phyloP scores from a whole-genome alignment of 2,113 vertebrate genomes.

The Anoplopoma fimbria region DNA sequence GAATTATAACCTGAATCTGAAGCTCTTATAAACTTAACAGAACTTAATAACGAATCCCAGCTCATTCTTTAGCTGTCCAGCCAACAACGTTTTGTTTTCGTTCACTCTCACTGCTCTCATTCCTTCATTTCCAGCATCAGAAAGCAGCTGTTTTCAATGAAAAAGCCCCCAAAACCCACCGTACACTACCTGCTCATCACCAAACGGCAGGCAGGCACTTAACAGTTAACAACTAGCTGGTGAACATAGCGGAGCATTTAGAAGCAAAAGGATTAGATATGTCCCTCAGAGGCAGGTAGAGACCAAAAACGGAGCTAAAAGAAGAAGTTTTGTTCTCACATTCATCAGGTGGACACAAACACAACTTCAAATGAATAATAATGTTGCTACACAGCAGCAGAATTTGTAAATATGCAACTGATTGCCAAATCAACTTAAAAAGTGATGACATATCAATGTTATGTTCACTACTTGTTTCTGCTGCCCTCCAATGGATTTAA shows the following conservation, averaged over 20 bases:
- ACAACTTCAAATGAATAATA: not conserved
- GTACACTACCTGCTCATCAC: not conserved
- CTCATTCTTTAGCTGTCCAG: not conserved
- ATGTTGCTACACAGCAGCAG: not conserved
- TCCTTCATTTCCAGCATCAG: not conserved
- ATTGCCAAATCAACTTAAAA: not conserved
- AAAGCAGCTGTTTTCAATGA: not conserved
- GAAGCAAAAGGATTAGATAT: not conserved
- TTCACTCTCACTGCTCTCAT: not conserved
- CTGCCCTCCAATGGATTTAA: not conserved
- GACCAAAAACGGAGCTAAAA: constrained; percentile 1
- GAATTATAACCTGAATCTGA: not conserved
- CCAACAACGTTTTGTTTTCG: not conserved
- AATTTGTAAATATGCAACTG: not conserved
- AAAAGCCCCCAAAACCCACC: not conserved
- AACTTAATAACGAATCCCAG: not conserved
- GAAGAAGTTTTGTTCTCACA: no score
- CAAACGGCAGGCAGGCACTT: not conserved
- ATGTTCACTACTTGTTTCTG: not conserved
- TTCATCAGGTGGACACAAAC: not conserved
- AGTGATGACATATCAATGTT: not conserved
- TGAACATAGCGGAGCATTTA: not conserved
- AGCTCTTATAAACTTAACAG: not conserved
- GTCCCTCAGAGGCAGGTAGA: not conserved
- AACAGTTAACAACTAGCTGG: not conserved